phyloP scores from a whole-genome alignment of 2,797 vertebrate species.

The Falco rusticolus region DNA sequence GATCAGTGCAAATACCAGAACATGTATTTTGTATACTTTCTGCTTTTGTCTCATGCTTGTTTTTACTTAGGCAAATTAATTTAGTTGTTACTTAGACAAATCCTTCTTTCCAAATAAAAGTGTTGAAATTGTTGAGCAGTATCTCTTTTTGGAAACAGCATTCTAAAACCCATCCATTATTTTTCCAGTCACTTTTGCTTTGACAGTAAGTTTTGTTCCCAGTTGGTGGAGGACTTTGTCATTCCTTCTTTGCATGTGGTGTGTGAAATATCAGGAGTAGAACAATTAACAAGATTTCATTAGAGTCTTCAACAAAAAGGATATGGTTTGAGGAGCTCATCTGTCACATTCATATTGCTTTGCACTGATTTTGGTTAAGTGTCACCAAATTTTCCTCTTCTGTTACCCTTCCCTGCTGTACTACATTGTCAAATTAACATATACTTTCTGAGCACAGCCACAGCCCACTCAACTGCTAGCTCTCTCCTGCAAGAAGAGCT shows the following conservation, averaged over 20 bases:
- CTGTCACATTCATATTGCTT: not conserved
- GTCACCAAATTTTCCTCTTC: not conserved
- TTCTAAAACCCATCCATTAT: not conserved
- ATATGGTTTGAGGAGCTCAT: not conserved
- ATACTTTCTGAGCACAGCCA: slow-evolving; percentile 12
- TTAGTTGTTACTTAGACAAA: not conserved
- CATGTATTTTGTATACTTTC: not conserved
- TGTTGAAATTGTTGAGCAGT: not conserved
- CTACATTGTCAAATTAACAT: not conserved
- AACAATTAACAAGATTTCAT: not conserved
- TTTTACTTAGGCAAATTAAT: too few relatives aligned
- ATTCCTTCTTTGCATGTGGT: not conserved
- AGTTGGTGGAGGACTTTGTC: not conserved
- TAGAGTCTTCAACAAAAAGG: not conserved
- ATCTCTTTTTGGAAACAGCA: not conserved
- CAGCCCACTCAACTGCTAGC: slow-evolving; percentile 24
- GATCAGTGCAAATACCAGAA: not conserved
- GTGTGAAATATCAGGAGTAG: not conserved
- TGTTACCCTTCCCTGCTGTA: not conserved
- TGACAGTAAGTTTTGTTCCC: not conserved
- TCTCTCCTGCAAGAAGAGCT: slow-evolving; percentile 13
- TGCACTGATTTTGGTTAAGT: not conserved
- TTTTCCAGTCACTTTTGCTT: not conserved
- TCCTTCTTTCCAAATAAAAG: not conserved
- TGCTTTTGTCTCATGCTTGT: not conserved